Evolutionary conservation across 2,797 vertebrate species (phyloP), one percentile per base, ranked within the genome.

Genomic region (Dicrostonyx torquatus): DNA sequence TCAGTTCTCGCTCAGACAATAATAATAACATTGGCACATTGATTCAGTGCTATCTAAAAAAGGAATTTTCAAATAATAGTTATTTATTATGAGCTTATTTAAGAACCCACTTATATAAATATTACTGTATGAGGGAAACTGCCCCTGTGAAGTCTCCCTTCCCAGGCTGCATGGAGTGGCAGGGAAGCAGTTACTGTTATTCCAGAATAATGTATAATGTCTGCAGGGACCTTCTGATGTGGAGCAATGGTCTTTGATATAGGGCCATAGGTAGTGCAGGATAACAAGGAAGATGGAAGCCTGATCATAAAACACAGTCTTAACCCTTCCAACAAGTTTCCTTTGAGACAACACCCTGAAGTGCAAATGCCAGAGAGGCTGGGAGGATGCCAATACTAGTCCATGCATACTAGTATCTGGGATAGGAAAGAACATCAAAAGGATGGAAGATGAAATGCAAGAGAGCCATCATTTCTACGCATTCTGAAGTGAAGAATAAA

Each of bases 1-100:
- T 55, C 29, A n/a, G 2, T 64, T 68, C 64, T 84, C 18, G 11
- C 20, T 62, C 83, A 70, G 45, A 75, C 29, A 91, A 58, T 37
- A 89, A 87, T 66, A 89, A 50, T n/a, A 37, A 90, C 50, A 83
- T 90, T 90, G 37, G 43, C 86, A 45, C 34, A 55, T n/a, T 34
- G 24, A 87, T 73, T 40, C 12, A 8, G 40, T 89, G 22, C n/a
- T 86, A 96, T 22, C 5, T 86, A 64, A 92, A 90, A 92, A 84
- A 68, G 58, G 50, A 24, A 73, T 9, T 92, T 95, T 62, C 50
- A 86, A 86, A 90, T 92, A 77, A 94, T 43, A 45, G 55, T 86
- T 77, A 89, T 43, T 83, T 92, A 76, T 84, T 29, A 24, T 77
- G 34, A 80, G 24, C 43, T 90, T 91, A 92, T 85, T 87, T 89